phyloP scores from a whole-genome alignment of 2,888 invertebrate species.

The Dioctria linearis region DNA sequence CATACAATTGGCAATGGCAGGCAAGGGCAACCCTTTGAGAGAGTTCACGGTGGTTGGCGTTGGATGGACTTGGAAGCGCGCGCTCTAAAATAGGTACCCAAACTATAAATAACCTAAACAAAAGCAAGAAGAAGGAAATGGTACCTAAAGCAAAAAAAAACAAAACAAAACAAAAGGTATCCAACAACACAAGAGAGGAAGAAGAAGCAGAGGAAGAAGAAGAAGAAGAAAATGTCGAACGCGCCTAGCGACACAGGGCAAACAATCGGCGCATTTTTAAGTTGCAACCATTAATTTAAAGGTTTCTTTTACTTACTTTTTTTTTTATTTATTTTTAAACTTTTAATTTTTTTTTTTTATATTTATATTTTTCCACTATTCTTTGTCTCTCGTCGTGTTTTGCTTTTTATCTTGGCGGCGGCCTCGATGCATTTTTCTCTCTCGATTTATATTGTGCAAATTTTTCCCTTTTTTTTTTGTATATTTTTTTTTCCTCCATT shows the following conservation, averaged over 20 bases:
- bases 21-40: conserved; percentile 24
- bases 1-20: conserved; percentile 41
- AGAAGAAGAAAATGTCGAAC: conserved; percentile 15
- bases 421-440: conserved; percentile 44
- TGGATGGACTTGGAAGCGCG: neutral
- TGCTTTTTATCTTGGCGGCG: neutral
- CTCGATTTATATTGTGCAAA: conserved; percentile 42
- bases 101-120: conserved; percentile 51
- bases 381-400: conserved; percentile 37
- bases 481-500: too few relatives aligned
- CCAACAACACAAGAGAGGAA: conserved; percentile 27
- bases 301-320: conserved; percentile 38
- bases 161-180: too few relatives aligned
- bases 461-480: neutral
- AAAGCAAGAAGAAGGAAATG: conserved; percentile 29
- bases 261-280: conserved; percentile 54
- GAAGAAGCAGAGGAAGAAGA: conserved; percentile 34
- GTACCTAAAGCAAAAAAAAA: conserved; percentile 19
- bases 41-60: conserved; percentile 38
- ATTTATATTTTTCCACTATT: conserved; percentile 31
- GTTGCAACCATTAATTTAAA: conserved; percentile 54
- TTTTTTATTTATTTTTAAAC: neutral
- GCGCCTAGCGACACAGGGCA: conserved; percentile 49
- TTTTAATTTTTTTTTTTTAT: conserved; percentile 11
- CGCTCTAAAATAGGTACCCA: conserved; percentile 46